Evolutionary conservation across 2,797 vertebrate species (phyloP).

Genomic region (Urosaurus nigricauda): DNA sequence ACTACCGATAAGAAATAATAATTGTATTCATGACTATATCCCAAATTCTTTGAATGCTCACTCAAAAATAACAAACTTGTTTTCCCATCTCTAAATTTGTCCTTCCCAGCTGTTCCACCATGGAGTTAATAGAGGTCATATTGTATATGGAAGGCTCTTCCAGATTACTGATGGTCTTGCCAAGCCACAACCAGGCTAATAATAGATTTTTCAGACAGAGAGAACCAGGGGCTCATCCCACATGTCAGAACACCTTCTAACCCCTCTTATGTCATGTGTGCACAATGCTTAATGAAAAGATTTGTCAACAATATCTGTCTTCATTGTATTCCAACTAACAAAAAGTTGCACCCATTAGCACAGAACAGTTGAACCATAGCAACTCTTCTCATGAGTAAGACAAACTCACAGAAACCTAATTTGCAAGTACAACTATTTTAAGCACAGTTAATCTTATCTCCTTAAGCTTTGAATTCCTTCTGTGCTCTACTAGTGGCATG

Average conservation of each 20-base stretch:
- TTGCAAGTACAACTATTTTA: slow-evolving; percentile 7
- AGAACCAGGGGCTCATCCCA: background rate
- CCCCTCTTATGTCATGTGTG: background rate
- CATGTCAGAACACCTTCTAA: background rate
- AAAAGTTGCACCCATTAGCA: background rate
- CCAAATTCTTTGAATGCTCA: background rate
- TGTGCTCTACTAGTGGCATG: rapidly evolving
- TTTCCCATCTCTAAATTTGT: background rate
- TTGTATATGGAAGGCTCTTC: slow-evolving; percentile 9
- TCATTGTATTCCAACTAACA: background rate
- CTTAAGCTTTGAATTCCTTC: slow-evolving; percentile 9
- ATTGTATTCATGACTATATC: background rate
- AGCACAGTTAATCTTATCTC: slow-evolving; percentile 31
- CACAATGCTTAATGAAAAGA: background rate
- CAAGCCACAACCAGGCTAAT: background rate
- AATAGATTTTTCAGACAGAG: background rate
- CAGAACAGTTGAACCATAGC: background rate
- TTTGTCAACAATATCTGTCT: background rate
- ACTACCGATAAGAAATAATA: slow-evolving; percentile 1
- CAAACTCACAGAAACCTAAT: background rate
- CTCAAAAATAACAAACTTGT: background rate
- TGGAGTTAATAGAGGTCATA: background rate
- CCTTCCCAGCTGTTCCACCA: background rate
- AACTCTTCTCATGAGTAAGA: background rate
- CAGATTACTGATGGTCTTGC: background rate